Evolutionary conservation across 2,113 vertebrate genomes (phyloP).

Genomic region (Solenodon paradoxus): DNA sequence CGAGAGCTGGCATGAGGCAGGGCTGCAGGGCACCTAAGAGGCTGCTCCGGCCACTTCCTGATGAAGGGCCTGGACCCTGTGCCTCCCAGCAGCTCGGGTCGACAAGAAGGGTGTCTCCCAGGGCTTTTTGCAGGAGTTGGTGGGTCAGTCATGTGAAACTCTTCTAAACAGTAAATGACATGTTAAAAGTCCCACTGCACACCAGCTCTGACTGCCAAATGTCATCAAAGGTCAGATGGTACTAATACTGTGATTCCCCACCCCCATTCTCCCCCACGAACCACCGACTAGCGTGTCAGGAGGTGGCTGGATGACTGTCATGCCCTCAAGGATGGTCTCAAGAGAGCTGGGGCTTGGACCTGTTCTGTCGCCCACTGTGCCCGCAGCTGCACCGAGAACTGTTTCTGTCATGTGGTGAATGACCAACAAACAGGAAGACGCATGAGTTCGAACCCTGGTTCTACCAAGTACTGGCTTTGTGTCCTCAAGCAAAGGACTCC

Average conservation of each 20-base stretch:
- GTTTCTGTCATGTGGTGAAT: not conserved
- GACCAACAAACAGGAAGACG: not conserved
- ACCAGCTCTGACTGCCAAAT: not conserved
- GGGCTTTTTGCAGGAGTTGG: not conserved
- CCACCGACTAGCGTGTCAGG: not conserved
- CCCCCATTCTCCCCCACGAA: not conserved
- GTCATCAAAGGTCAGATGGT: not conserved
- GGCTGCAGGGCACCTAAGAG: not conserved
- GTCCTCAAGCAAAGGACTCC: not conserved
- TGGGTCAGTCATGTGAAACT: not conserved
- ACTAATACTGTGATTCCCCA: not conserved
- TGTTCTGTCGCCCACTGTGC: not conserved
- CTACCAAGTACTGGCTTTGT: not conserved
- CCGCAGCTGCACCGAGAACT: not conserved
- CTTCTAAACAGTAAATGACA: not conserved
- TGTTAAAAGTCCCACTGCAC: not conserved
- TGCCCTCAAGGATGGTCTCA: not conserved
- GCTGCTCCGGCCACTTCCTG: not conserved
- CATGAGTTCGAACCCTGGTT: not conserved
- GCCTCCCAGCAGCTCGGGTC: not conserved
- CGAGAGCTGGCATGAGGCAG: rapidly evolving
- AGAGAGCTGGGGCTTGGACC: not conserved
- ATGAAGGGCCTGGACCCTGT: not conserved
- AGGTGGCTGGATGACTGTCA: not conserved
- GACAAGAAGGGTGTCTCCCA: not conserved